Conservation (phyloP, 2,113 vertebrate genomes). For the Diglossa brunneiventris region DNA sequence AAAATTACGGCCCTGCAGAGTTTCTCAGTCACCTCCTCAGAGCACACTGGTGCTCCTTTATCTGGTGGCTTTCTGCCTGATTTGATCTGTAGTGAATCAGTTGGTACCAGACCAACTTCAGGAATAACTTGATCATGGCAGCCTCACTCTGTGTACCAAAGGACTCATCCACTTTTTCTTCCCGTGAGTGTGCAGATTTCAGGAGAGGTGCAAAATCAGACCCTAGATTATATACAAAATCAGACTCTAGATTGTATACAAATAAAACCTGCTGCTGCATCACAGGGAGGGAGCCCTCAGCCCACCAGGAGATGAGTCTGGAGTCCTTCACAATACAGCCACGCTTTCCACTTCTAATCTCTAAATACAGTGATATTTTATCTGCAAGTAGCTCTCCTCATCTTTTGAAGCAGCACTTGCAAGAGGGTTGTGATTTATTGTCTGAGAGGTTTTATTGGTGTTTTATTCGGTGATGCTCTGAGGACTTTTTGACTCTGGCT, state of each 20-base stretch:
- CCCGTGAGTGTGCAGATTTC: neutral
- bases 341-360: neutral
- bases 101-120: neutral
- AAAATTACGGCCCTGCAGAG: neutral
- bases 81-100: neutral
- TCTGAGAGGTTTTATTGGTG: neutral
- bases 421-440: neutral
- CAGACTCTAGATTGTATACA: neutral
- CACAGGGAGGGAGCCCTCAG: neutral
- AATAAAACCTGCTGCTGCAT: neutral
- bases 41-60: neutral
- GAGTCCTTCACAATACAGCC: neutral
- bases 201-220: neutral
- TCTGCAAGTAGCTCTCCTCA: neutral
- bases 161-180: neutral
- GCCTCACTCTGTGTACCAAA: neutral
- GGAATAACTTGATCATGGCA: neutral
- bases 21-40: neutral
- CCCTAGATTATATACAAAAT: neutral
- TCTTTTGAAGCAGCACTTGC: neutral
- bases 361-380: slow-evolving; percentile 1
- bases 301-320: neutral
- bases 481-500: neutral
- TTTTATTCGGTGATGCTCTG: neutral
- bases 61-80: neutral